Evolutionary conservation across 2,113 vertebrate species (phyloP).

Genomic region (Cyanoramphus novaezelandiae): DNA sequence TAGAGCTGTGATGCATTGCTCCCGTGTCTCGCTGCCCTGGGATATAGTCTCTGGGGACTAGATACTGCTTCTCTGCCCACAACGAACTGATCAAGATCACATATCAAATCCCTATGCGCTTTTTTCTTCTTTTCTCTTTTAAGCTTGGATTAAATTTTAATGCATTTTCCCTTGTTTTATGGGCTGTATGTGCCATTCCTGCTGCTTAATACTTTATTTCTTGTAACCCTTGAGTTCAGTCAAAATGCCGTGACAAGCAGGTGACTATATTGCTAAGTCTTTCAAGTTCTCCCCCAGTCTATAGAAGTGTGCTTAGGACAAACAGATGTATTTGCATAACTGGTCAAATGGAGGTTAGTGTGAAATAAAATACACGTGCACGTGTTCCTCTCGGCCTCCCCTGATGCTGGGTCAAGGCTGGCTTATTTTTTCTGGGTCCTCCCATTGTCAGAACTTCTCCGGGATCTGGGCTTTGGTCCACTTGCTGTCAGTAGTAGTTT

Average conservation of each 20-base stretch:
- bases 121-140: neutral
- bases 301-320: neutral
- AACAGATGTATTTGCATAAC: constrained; percentile 30
- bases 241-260: neutral
- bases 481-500: constrained; percentile 28
- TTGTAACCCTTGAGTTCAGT: neutral
- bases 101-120: neutral
- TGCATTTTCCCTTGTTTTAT: neutral
- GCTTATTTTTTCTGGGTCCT: constrained; percentile 47
- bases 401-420: neutral
- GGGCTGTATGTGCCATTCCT: neutral
- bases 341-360: constrained; percentile 48
- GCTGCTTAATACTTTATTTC: neutral
- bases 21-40: accelerated
- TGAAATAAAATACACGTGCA: constrained; percentile 22
- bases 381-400: neutral
- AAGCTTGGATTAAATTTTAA: neutral
- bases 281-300: neutral
- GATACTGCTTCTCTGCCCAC: neutral
- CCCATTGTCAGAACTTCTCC: neutral
- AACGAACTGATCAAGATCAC: neutral
- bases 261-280: neutral
- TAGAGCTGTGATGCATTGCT: neutral
- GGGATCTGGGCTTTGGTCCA: neutral
- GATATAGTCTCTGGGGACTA: neutral